A percentile compares a stretch with the other conserved stretches of the same genome.
Evolutionary conservation across 2,797 vertebrate genomes (phyloP).

Genomic region (Leuciscus waleckii): DNA sequence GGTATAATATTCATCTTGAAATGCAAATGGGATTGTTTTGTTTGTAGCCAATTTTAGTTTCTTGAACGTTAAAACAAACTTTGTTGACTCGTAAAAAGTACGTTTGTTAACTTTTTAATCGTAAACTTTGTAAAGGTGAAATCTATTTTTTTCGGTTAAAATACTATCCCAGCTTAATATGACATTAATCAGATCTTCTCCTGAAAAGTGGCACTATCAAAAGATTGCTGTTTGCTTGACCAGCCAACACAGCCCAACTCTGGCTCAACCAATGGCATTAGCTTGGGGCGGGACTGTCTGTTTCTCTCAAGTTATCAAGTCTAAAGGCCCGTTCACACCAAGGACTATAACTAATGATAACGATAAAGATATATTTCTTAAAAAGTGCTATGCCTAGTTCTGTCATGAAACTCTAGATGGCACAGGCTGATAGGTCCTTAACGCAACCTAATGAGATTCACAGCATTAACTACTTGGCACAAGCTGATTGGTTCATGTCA

Average conservation of each 20-base stretch:
- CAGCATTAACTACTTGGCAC: no score
- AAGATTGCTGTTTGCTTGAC: neutral
- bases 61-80: neutral
- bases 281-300: neutral
- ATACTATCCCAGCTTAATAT: neutral
- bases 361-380: neutral
- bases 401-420: no score
- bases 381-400: no score
- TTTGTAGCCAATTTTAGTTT: neutral
- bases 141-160: neutral
- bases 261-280: neutral
- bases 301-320: neutral
- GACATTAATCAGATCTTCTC: neutral
- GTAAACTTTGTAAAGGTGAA: neutral
- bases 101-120: neutral
- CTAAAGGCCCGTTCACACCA: neutral
- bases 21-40: constrained; percentile 2
- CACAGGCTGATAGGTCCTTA: no score
- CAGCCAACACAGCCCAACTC: neutral
- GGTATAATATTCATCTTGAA: constrained; percentile 36
- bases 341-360: neutral
- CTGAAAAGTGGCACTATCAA: neutral
- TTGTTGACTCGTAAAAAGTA: neutral
- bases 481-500: no score
- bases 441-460: no score